Conservation (phyloP, 1,140 invertebrate species). For the Lucilia cuprina region DNA sequence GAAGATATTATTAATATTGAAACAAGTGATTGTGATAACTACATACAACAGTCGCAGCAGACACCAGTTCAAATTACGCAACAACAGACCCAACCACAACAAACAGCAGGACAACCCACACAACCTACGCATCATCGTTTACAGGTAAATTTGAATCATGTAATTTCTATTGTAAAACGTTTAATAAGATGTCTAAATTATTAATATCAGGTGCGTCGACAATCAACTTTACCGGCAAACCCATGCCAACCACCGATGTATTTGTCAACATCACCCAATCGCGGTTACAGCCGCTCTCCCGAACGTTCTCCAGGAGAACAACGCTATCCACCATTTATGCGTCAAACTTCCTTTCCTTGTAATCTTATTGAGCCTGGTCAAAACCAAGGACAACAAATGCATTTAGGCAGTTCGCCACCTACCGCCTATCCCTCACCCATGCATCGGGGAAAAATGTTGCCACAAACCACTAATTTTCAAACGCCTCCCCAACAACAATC, state of each 20-base stretch:
- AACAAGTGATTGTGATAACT: constrained; percentile 56
- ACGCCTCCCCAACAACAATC: constrained; percentile 13
- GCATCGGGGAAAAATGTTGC: constrained; percentile 57
- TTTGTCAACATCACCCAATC: constrained; percentile 61
- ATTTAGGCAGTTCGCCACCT: constrained; percentile 35
- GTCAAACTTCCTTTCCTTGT: constrained; percentile 59
- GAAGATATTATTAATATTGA: constrained; percentile 60
- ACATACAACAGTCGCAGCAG: constrained; percentile 47
- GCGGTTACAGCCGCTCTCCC: constrained; percentile 58
- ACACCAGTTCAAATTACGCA: neutral
- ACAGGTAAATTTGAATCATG: constrained; percentile 36
- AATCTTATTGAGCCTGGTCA: constrained; percentile 43
- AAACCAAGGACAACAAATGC: neutral
- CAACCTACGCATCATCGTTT: constrained; percentile 53
- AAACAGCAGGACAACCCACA: neutral
- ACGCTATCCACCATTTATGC: constrained; percentile 59
- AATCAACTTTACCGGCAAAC: constrained; percentile 59
- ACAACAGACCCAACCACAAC: neutral
- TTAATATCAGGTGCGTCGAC: constrained; percentile 52
- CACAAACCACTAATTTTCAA: constrained; percentile 44
- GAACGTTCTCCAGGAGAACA: constrained; percentile 58
- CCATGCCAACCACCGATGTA: constrained; percentile 54
- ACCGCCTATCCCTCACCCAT: constrained; percentile 20
- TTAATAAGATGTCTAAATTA: too few relatives aligned
- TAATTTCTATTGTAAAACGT: too few relatives aligned